Evolutionary conservation across 53 echinoderm and acorn worm species (phyloP).

Genomic region (Stichopus horrens): DNA sequence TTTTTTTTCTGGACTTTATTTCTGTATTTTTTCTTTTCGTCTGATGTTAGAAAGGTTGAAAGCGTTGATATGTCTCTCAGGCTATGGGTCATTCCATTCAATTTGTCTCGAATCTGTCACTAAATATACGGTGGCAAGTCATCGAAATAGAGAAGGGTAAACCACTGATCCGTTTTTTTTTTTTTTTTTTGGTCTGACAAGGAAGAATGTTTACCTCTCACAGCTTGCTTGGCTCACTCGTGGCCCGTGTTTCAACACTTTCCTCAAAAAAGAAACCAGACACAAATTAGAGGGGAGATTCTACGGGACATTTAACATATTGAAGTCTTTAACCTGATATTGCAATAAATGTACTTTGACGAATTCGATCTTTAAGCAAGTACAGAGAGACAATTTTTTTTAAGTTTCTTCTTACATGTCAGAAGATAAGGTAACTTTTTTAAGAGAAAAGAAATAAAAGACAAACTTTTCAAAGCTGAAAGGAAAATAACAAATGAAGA

Average conservation of each 20-base stretch:
- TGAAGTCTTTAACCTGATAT: too few relatives aligned
- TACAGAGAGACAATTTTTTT: too few relatives aligned
- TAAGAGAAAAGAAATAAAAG: too few relatives aligned
- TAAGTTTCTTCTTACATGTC: too few relatives aligned
- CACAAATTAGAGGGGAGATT: background rate
- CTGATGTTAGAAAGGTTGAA: background rate
- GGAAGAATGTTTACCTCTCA: background rate
- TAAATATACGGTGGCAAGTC: background rate
- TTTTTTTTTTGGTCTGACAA: background rate
- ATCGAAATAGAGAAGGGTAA: background rate
- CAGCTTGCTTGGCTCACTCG: background rate
- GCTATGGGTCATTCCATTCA: constrained; percentile 3
- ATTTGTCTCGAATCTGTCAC: background rate
- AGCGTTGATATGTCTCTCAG: background rate
- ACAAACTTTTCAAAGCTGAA: too few relatives aligned
- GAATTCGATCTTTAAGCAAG: too few relatives aligned
- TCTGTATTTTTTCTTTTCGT: too few relatives aligned
- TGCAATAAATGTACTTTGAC: too few relatives aligned
- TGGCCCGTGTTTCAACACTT: background rate
- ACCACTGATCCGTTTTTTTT: background rate
- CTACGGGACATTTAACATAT: background rate
- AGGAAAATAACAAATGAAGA: too few relatives aligned
- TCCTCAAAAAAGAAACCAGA: background rate
- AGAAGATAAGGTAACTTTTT: too few relatives aligned
- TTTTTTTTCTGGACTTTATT: too few relatives aligned